A percentile compares a stretch with the other conserved stretches of the same genome.
Conservation (phyloP, 2,113 vertebrate species). For the Piprites chloris region DNA sequence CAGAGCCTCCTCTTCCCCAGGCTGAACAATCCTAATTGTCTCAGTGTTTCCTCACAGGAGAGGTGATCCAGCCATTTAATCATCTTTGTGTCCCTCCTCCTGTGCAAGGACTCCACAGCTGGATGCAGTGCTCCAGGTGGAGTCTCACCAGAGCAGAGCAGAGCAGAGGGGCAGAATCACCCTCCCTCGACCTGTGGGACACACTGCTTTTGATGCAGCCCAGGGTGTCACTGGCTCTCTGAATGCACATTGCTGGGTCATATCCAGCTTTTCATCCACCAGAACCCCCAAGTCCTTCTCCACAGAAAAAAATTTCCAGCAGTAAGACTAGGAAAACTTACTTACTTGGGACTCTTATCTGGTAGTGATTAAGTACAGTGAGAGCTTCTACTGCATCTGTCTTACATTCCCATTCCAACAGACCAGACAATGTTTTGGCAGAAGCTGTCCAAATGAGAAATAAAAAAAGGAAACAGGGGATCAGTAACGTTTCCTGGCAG, state of each 20-base stretch:
- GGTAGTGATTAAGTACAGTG: slow-evolving; percentile 96
- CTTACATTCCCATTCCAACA: slow-evolving; percentile 95
- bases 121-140: not conserved
- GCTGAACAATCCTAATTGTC: not conserved
- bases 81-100: rapidly evolving
- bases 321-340: not conserved
- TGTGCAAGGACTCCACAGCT: not conserved
- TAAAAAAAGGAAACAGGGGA: not conserved
- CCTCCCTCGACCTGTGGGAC: not conserved
- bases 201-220: not conserved
- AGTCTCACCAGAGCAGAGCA: not conserved
- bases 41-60: not conserved
- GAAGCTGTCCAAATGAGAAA: slow-evolving; percentile 76
- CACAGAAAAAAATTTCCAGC: not conserved
- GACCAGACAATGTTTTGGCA: slow-evolving; percentile 93
- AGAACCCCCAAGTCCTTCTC: not conserved
- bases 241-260: not conserved
- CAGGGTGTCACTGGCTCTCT: not conserved
- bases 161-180: not conserved
- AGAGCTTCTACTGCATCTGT: slow-evolving; percentile 95
- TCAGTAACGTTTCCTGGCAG: not conserved
- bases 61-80: not conserved
- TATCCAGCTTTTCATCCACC: not conserved
- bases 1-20: not conserved
- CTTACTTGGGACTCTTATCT: slow-evolving; percentile 98